phyloP scores from a whole-genome alignment of 2,888 invertebrate species.

The Lottia gigantea region DNA sequence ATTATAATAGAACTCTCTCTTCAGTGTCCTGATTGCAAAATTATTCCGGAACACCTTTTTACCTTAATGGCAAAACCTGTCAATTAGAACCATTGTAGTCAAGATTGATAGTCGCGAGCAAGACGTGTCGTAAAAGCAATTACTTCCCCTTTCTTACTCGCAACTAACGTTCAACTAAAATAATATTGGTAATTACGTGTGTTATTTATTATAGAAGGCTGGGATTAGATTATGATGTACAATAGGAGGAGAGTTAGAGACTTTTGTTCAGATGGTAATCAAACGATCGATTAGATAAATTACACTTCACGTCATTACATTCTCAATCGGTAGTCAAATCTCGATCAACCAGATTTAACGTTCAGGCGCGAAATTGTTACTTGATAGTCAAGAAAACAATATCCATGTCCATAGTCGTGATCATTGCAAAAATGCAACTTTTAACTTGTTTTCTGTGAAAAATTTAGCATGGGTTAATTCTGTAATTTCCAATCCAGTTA shows the following conservation, averaged over 20 bases:
- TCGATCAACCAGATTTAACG: no score
- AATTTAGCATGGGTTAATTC: no score
- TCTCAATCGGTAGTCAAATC: no score
- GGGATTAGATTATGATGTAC: conserved; percentile 8
- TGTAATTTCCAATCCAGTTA: no score
- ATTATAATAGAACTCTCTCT: no score
- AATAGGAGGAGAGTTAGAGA: neutral
- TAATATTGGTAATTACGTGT: conserved; percentile 11
- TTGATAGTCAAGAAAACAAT: no score
- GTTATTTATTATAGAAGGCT: neutral
- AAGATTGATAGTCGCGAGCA: neutral
- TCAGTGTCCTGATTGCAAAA: neutral
- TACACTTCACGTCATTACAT: no score
- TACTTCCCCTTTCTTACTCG: conserved; percentile 4
- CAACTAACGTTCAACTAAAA: neutral
- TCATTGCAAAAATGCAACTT: no score
- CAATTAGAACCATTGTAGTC: neutral
- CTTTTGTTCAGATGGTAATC: neutral
- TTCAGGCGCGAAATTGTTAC: no score
- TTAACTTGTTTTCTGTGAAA: no score
- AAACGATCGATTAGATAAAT: neutral
- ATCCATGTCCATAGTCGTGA: no score
- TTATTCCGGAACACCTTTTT: conserved; percentile 8
- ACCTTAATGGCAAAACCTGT: conserved; percentile 11
- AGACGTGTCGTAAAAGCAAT: conserved; percentile 7